These are phyloP conservation scores for Matsumyia berberina DNA, from an alignment of 2,888 invertebrate genomes.

Conservation along the genomic window DNA sequence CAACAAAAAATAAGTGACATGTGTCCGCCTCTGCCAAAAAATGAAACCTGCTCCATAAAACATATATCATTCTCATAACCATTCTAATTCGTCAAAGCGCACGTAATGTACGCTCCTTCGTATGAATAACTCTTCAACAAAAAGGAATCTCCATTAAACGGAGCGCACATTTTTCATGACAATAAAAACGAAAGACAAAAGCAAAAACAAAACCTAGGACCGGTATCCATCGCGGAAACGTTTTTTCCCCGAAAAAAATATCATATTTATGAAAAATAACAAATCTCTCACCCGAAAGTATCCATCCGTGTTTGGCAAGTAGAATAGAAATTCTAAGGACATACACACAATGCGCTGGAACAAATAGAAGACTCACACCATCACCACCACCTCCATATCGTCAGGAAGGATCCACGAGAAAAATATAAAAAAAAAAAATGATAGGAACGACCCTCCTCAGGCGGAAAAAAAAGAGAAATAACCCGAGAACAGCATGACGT, in stretches of 20 bases:
- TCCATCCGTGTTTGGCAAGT: conserved; percentile 25
- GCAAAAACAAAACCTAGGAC: no score
- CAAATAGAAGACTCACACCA: conserved; percentile 41
- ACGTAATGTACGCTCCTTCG: not conserved
- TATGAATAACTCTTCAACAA: conserved; percentile 8
- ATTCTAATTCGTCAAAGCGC: conserved; percentile 1
- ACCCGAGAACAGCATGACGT: conserved; percentile 14
- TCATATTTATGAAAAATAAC: conserved; percentile 2
- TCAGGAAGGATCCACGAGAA: not conserved
- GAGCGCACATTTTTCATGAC: conserved; percentile 34
- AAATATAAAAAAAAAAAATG: not conserved
- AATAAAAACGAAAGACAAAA: conserved; percentile 4
- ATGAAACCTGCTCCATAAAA: not conserved
- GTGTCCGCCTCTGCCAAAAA: not conserved
- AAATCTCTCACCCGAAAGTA: conserved; percentile 54
- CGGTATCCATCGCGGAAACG: conserved; percentile 2
- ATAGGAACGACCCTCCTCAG: not conserved
- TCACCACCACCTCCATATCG: not conserved
- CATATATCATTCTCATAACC: not conserved
- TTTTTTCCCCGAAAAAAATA: not conserved
- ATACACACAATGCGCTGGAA: conserved; percentile 19
- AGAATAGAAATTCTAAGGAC: conserved; percentile 30
- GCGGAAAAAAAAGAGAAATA: conserved; percentile 1
- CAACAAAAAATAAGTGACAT: not conserved
- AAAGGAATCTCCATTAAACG: conserved; percentile 26